Base-by-base conservation (phyloP, 1,140 invertebrate genomes). In the Maconellicoccus hirsutus region DNA sequence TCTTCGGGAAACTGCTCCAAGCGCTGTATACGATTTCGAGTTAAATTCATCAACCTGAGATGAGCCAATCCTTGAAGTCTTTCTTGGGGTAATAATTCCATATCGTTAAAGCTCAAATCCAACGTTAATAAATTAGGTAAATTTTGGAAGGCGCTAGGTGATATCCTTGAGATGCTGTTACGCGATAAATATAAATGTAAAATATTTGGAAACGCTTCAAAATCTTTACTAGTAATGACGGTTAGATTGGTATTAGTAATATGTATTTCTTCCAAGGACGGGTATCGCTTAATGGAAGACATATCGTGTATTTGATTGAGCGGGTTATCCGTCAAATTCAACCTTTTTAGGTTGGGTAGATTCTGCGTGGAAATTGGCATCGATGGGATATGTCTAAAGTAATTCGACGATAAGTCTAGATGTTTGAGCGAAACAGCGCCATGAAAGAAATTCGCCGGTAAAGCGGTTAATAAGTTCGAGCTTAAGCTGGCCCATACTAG, bases 41-140 rank as follows among this genome's bases (percentile, higher is more conserved):
- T 92, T 8, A 94, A 81, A 81, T 95, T 95, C 1, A 95, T 80
- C 25, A 87, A 77, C 59, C 87, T 80, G 33, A 93, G 80, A 71
- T 87, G 83, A 73, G 84, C 83, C 52, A 95, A 79, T 3, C 92
- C 92, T 76, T 89, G 86, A 8, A 95, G 80, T 70, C 93, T 82
- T 78, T 96, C 93, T 77, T 90, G 87, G 0, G 92, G 92, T 73
- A 96, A 77, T 70, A 90, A 83, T 78, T 94, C 92, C 74, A 95
- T 78, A 76, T 90, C 87, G 78, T 96, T 95, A 71, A 86, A 81
- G 69, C 91, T 90, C 19, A 96, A 80, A 79, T 95, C 91, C 6
- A 96, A 82, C 0, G 86, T 86, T n/a, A 89, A 80, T 52, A 96
- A 81, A 77, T 87, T 86, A 14, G 85, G 84, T 19, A 96, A 79